Conservation (phyloP, 2,113 vertebrate genomes). For the Cebidichthys violaceus region DNA sequence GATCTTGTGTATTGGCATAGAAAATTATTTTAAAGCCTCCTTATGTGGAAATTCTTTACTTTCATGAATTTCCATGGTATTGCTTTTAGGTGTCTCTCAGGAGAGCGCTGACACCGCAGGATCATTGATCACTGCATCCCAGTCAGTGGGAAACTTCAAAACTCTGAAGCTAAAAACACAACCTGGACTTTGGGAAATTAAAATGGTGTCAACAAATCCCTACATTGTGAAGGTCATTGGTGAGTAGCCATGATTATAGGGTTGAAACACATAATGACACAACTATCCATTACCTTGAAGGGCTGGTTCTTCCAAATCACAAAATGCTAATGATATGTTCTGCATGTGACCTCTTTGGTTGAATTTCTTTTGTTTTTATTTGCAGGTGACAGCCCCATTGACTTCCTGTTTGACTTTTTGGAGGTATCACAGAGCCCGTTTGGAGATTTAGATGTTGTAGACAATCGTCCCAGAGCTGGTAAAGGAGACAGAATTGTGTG, state of each 20-base stretch:
- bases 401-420: constrained; percentile 64
- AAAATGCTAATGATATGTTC: background rate
- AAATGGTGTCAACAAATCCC: constrained; percentile 49
- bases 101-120: constrained; percentile 37
- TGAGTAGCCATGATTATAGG: constrained; percentile 39
- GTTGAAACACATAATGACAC: background rate
- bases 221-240: constrained; percentile 74
- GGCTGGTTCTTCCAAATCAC: background rate
- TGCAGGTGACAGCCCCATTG: constrained; percentile 58
- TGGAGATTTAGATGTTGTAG: constrained; percentile 18
- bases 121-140: constrained; percentile 53
- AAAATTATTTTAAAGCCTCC: background rate
- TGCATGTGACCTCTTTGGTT: background rate
- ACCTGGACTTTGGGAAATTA: constrained; percentile 68
- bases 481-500: background rate
- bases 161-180: constrained; percentile 50
- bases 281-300: background rate
- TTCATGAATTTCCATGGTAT: background rate
- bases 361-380: background rate
- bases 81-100: constrained; percentile 55
- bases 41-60: background rate
- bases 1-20: background rate
- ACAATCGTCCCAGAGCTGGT: constrained; percentile 51
- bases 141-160: constrained; percentile 64
- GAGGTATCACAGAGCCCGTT: constrained; percentile 16